These are phyloP conservation scores for Hypothenemus hampei DNA, from an alignment of 1,140 invertebrate genomes.

Conservation along the genomic window DNA sequence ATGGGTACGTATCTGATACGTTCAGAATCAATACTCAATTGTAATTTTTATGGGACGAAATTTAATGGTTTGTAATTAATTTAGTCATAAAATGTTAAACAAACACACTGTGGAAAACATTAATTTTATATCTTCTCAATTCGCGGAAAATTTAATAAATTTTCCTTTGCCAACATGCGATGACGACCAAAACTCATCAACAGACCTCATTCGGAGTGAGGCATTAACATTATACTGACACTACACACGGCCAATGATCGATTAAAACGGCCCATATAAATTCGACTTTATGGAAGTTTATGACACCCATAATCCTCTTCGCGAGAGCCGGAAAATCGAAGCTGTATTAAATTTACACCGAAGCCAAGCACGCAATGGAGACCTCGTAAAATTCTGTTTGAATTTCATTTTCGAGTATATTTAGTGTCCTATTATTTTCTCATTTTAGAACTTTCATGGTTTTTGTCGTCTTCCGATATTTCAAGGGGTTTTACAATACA, in stretches of 20 bases:
- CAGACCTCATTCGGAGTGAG: background rate
- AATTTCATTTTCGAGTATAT: constrained; percentile 17
- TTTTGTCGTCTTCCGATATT: constrained; percentile 14
- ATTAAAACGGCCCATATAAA: constrained; percentile 9
- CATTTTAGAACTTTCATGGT: constrained; percentile 2
- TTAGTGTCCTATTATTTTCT: constrained; percentile 14
- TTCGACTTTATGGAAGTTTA: constrained; percentile 7
- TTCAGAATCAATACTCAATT: too few species aligned
- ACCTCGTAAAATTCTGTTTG: constrained; percentile 16
- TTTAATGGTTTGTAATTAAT: too few species aligned
- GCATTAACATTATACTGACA: background rate
- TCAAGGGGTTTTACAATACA: too few species aligned
- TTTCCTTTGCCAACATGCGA: background rate
- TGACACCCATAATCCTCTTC: constrained; percentile 11
- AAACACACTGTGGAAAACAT: too few species aligned
- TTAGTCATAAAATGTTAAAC: too few species aligned
- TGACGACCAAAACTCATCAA: background rate
- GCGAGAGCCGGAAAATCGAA: constrained; percentile 15
- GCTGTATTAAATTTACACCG: constrained; percentile 16
- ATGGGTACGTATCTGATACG: too few species aligned
- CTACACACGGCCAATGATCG: background rate
- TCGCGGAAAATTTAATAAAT: too few species aligned
- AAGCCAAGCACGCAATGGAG: constrained; percentile 13
- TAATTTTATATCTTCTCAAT: too few species aligned
- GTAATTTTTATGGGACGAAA: too few species aligned